Evolutionary conservation across 2,113 vertebrate species (phyloP), one percentile per base, ranked within the genome.

Genomic region (Jaculus jaculus): DNA sequence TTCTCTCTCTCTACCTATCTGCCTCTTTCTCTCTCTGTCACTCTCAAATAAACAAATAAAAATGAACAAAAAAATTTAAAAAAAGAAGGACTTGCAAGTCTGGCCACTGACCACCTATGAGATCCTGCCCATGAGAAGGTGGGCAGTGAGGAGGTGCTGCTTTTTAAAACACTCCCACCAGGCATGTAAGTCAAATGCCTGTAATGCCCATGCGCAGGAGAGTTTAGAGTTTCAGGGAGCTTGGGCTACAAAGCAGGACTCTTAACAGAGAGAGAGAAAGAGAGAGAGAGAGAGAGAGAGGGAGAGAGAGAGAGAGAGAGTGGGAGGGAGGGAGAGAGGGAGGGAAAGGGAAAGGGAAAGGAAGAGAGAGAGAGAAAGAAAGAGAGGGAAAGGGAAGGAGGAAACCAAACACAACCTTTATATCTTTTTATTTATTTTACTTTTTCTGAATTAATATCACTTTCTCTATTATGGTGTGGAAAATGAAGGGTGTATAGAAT

Each of bases 401-500:
- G 54, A 84, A 69, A 24, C 65, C 16, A 54, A 84, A 71, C 1
- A 2, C 39, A 21, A 17, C 20, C 21, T 65, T 34, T 78, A 26
- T 12, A 15, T 54, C 54, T 54, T 54, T 61, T 47, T 51, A 47
- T 83, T 47, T n/a, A 42, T 10, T 37, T 68, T 88, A 18, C 61
- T 94, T 2, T 87, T 95, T 93, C 63, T 71, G 75, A 83, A 80
- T 75, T 34, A 91, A 85, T 85, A 75, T 47, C 24, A 17, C n/a
- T 82, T 78, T n/a, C 58, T 74, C 8, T 65, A 5, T 81, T 93
- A 68, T 26, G 34, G 32, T 51, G 34, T 80, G 84, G 72, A 93
- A 87, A 90, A 11, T 28, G 15, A 81, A 39, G 39, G n/a, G 39
- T 89, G 7, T 81, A 26, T 69, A 75, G 60, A 66, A 37, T 75